Conservation (phyloP, 2,888 invertebrate genomes). For the Pollenia amentaria region DNA sequence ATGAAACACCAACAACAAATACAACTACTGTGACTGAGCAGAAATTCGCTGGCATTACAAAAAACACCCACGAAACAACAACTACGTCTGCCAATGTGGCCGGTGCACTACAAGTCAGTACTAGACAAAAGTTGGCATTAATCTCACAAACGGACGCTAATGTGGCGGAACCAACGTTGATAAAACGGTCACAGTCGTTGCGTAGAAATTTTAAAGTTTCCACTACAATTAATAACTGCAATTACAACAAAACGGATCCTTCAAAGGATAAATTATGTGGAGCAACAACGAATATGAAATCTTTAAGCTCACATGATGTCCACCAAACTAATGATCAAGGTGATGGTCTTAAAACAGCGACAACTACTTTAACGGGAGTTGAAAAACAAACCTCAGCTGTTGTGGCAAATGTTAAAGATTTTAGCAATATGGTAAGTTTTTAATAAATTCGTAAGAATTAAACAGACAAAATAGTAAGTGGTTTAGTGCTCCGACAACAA, state of each 20-base stretch:
- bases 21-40: slow-evolving; percentile 50
- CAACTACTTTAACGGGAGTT: slow-evolving; percentile 35
- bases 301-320: slow-evolving; percentile 52
- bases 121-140: slow-evolving; percentile 74
- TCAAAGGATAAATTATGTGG: slow-evolving; percentile 62
- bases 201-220: slow-evolving; percentile 76
- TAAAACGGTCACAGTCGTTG: slow-evolving; percentile 77
- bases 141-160: slow-evolving; percentile 69
- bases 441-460: not conserved
- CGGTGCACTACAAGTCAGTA: slow-evolving; percentile 69
- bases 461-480: not conserved
- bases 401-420: slow-evolving; percentile 51
- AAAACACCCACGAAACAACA: slow-evolving; percentile 63
- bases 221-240: slow-evolving; percentile 16
- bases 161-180: slow-evolving; percentile 68
- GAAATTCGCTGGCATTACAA: slow-evolving; percentile 52
- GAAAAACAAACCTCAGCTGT: slow-evolving; percentile 35
- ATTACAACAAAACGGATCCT: slow-evolving; percentile 76
- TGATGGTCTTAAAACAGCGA: slow-evolving; percentile 59
- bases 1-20: slow-evolving; percentile 69
- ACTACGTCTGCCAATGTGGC: slow-evolving; percentile 31
- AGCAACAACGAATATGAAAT: slow-evolving; percentile 65
- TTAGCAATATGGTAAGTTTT: slow-evolving; percentile 67
- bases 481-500: not conserved
- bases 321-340: slow-evolving; percentile 53